Evolutionary conservation across 2,888 invertebrate species (phyloP), one percentile per base, ranked within the genome.

Genomic region (Aleiodes alternator): DNA sequence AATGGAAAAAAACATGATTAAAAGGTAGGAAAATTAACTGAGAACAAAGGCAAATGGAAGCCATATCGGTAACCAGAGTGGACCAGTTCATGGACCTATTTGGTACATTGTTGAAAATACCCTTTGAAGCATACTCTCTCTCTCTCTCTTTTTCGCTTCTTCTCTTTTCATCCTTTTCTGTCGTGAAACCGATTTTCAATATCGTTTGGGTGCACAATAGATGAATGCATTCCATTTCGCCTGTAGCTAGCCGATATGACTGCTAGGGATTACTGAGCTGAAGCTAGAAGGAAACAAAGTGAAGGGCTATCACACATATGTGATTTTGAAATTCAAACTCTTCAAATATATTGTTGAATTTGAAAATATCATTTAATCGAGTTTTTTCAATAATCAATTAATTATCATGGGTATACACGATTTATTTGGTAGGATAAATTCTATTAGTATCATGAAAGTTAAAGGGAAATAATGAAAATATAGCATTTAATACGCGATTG

Each of bases 151-250:
- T 72, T 64, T 76, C 48, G 53, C 14, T 31, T 16, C 31, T 31
- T 31, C 31, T 43, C 64, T 64, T 12, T 64, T 5, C 16, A 14
- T 23, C n/a, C 16, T 64, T 23, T 64, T 23, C 64, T 23, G n/a
- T 64, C n/a, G 11, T 61, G 72, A 76, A 74, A 79, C 75, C 76
- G 78, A 79, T 79, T 79, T 79, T 75, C 76, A 79, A 78, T 78
- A 78, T 76, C 57, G 51, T 59, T 72, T n/a, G 48, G 57, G 57
- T 34, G 80, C 83, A 84, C 84, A 83, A 64, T 64, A 16, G 23
- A 48, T 48, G 64, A 48, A 48, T 81, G 82, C 82, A 84, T 86
- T 86, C 84, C 82, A 84, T 84, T 84, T 82, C 80, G 79, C 50
- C 59, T 75, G 75, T 69, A 61, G 79, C 78, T 55, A 72, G 68